Base-by-base conservation (phyloP, 2,888 invertebrate genomes). In the Stenchaetothrips biformis region DNA sequence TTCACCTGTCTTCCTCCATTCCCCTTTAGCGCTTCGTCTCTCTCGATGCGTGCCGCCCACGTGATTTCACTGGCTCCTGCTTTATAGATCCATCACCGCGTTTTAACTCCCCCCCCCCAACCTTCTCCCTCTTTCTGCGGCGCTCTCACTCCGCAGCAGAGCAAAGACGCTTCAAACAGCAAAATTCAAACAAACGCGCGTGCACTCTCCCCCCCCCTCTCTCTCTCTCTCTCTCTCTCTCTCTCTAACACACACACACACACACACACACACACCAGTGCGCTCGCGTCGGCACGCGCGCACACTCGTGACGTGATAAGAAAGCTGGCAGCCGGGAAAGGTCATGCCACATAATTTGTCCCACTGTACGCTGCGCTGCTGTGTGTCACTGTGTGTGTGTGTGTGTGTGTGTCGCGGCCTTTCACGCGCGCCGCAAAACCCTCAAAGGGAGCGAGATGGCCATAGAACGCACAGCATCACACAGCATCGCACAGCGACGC, bases 1-100 rank as follows among this genome's bases (percentile, higher is more conserved):
- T 59, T 59, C 59, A 18, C 59, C 16, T 59, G 16, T 18, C 59
- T 16, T 59, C 59, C 13, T 18, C 59, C 13, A 9, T 13, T 53
- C 53, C 53, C 16, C 18, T 18, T 18, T 53, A 53, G 18, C 53
- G 18, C 53, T 53, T 13, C 16, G 53, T 18, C 53, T 13, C 53
- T 18, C 13, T 16, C 53, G 16, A 53, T 53, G 53, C 59, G 59
- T 59, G 8, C 67, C 67, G 67, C 67, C 67, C 25, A 74, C 67
- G 67, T 74, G 67, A 74, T 74, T 25, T 74, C 67, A 74, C 67
- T 74, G 67, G 67, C 67, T 74, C 67, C 67, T 25, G 67, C 67
- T 74, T 74, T 74, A 74, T 74, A 74, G 67, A 74, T 74, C 67
- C 25, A 74, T 74, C 67, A 74, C 67, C 67, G 9, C 7, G 25